A percentile compares a stretch with the other conserved stretches of the same genome.
These are phyloP conservation scores for Pseudorhiza aurosa DNA, from an alignment of 30 jellyfish, hydroid and myxozoan genomes.

Conservation along the genomic window DNA sequence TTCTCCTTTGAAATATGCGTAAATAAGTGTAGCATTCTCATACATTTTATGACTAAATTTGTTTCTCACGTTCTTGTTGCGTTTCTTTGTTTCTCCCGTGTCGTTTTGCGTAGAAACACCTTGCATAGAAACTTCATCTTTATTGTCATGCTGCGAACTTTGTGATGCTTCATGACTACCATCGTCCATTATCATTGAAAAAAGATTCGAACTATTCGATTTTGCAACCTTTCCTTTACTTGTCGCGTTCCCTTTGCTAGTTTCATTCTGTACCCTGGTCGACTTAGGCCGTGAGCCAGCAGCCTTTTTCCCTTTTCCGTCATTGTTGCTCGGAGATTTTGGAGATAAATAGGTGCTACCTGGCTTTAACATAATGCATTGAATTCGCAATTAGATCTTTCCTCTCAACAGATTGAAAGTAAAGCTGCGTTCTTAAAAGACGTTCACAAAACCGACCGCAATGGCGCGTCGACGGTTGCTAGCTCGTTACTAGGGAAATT, in stretches of 20 bases:
- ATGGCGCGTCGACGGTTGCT: not conserved
- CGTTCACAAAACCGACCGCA: not conserved
- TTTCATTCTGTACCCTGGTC: not conserved
- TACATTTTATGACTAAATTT: constrained; percentile 70
- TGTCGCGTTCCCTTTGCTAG: not conserved
- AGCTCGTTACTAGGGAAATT: not conserved
- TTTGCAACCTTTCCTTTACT: not conserved
- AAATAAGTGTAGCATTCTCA: constrained; percentile 55
- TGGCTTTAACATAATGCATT: constrained; percentile 34
- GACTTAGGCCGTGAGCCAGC: constrained; percentile 10
- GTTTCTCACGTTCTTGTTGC: not conserved
- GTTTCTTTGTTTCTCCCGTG: constrained; percentile 10
- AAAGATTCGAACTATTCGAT: not conserved
- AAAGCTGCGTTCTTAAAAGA: not conserved
- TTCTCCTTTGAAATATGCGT: constrained; percentile 57
- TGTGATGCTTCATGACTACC: constrained; percentile 13
- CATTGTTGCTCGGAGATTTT: constrained; percentile 20
- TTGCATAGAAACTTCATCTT: not conserved
- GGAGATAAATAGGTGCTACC: not conserved
- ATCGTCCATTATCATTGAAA: constrained; percentile 25
- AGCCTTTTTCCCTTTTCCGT: constrained; percentile 1
- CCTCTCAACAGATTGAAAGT: not conserved
- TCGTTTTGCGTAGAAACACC: constrained; percentile 6
- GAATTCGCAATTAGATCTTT: not conserved
- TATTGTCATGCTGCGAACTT: not conserved